Evolutionary conservation across 2,113 vertebrate species (phyloP), one percentile per base, ranked within the genome.

Genomic region (Trogon melanurus): DNA sequence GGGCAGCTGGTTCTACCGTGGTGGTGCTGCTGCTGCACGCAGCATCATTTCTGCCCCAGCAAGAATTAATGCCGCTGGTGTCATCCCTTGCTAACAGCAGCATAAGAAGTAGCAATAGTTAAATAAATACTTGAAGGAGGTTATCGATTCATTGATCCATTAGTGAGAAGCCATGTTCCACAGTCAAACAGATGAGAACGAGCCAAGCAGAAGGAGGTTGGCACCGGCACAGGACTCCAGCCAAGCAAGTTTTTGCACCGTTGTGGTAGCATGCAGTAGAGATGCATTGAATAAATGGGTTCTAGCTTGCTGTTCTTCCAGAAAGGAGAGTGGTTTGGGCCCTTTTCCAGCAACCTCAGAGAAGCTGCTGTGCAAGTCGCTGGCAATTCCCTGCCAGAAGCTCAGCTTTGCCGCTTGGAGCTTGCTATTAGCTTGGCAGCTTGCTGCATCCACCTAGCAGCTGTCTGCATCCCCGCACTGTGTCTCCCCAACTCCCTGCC

Each of bases 371-470:
- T 0, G 22, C 71, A 7, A 78, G 74, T 44, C 3, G 8, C 71
- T 13, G 81, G 94, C 79, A 79, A 14, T 60, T 76, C 64, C 54
- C 81, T 78, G 67, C 87, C 94, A 85, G 74, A 76, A 91, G 78
- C 87, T 22, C 50, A 38, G 91, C 58, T 81, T 85, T 4, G 0
- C 62, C 1, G 70, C 78, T 87, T 16, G 0, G 53, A 65, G 93
- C 34, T 66, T 18, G 88, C 94, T 96, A 62, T 95, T 20, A 16
- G 67, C 89, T 97, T 95, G 95, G 94, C 96, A 97, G 88, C 16
- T 47, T 2, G 41, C 78, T 76, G 79, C 92, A 85, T 58, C 74
- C 93, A 65, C 71, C 88, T 22, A 54, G 3, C 88, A 94, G 94
- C 93, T 73, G 74, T 19, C 2, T 21, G 89, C 78, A 79, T 76